Conservation (phyloP, 23 tunicate genomes). For the Oikopleura vanhoeffeni region DNA sequence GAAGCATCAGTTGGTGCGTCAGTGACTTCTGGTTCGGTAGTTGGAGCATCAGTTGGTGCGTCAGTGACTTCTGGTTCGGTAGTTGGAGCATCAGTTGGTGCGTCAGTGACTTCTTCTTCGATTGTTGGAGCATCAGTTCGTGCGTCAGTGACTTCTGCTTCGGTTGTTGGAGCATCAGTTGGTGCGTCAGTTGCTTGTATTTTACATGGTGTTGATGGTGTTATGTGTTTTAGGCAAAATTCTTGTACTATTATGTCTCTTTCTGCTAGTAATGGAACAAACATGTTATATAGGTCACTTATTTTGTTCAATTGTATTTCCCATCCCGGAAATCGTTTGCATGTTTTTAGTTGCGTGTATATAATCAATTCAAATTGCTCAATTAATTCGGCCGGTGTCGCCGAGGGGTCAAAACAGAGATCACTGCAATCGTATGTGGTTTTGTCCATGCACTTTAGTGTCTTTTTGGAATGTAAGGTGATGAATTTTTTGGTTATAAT, state of each 20-base stretch:
- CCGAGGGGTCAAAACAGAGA: not conserved
- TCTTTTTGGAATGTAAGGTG: too few species aligned
- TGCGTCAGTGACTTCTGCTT: not conserved
- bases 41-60: not conserved
- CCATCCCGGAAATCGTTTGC: not conserved
- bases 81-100: not conserved
- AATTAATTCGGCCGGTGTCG: not conserved
- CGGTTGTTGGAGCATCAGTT: not conserved
- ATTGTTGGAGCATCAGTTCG: not conserved
- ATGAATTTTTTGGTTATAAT: not conserved
- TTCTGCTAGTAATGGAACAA: too few species aligned
- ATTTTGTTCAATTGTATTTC: too few species aligned
- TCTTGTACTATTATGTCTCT: too few species aligned
- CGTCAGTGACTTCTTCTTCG: not conserved
- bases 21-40: not conserved
- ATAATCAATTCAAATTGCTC: not conserved
- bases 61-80: not conserved
- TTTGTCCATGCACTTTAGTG: not conserved
- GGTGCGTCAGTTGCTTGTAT: not conserved
- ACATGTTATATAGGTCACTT: too few species aligned
- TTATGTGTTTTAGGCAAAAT: too few species aligned
- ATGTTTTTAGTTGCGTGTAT: not conserved
- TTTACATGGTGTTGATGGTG: too few species aligned
- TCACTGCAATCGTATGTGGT: not conserved
- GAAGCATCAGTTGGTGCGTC: not conserved